Evolutionary conservation across 2,888 invertebrate species (phyloP), one percentile per base, ranked within the genome.

Genomic region (Fragum fragum): DNA sequence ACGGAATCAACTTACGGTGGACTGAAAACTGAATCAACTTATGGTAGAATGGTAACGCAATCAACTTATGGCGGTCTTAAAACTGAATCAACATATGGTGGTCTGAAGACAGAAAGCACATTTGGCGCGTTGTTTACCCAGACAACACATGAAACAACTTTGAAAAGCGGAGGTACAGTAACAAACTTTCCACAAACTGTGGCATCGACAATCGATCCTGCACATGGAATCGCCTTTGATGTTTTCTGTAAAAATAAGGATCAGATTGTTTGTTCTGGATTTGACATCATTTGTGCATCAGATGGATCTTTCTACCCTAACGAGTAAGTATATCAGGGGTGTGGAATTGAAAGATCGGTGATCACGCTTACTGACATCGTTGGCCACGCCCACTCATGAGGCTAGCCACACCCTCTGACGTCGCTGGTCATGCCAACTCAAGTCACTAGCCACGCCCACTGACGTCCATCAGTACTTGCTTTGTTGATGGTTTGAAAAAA

Each of bases 171-270:
- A n/a, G n/a, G n/a, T n/a, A n/a, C 32, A 6, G 3, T 9, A 36
- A 36, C 32, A 36, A 36, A 36, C 32, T 2, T 47, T 7, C 61
- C 28, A 29, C 9, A 23, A 61, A 61, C 9, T 9, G 16, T 5
- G 16, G n/a, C 6, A 7, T 18, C 61, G 11, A 61, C 61, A 1
- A 3, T 29, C 14, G 61, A 61, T 61, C 61, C 32, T 3, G 61
- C 18, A 11, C 29, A 29, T 14, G 61, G 18, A 1, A 29, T 61
- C 1, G 61, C 28, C 3, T 18, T 29, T 1, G 28, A 61, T 61
- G 61, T 61, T 5, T 61, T 61, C 32, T 61, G 61, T n/a, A 61
- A 61, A 18, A 61, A 61, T 18, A 9, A 29, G 18, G 61, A 61
- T 29, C 1, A 9, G 28, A 11, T 61, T 3, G 26, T 26, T 1